Conservation (phyloP, 2,797 vertebrate species). For the Gymnoscopelus microlampas region DNA sequence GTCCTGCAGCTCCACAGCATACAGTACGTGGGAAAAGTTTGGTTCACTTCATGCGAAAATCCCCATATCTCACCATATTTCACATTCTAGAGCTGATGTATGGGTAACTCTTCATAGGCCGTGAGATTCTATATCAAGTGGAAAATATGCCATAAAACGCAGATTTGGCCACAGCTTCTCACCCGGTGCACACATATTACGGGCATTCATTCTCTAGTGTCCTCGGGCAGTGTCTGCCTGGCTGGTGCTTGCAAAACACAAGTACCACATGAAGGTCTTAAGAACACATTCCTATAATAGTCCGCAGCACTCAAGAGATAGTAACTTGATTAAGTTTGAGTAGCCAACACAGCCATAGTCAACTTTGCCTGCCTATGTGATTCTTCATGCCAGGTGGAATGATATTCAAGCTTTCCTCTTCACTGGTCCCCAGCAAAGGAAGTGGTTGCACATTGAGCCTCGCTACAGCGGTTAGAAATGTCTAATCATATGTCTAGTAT, state of each 20-base stretch:
- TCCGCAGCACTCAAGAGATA: constrained; percentile 21
- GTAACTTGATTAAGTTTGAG: constrained; percentile 50
- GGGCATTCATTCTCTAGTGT: constrained; percentile 34
- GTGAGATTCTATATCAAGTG: constrained; percentile 29
- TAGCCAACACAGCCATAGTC: constrained; percentile 45
- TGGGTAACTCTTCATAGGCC: constrained; percentile 18
- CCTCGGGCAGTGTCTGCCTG: constrained; percentile 28
- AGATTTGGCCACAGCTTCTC: constrained; percentile 28
- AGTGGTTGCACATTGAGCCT: too few species aligned
- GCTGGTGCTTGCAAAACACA: constrained; percentile 45
- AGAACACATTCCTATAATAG: constrained; percentile 29
- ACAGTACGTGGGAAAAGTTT: not conserved
- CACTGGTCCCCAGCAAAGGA: not conserved
- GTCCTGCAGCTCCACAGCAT: not conserved
- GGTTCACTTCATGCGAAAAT: not conserved
- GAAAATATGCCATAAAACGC: constrained; percentile 44
- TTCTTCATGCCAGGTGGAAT: constrained; percentile 26
- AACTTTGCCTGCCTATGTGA: constrained; percentile 39
- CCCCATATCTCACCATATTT: not conserved
- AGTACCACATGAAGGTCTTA: constrained; percentile 36
- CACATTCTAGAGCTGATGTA: constrained; percentile 5
- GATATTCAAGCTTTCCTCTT: constrained; percentile 22
- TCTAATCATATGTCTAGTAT: too few species aligned
- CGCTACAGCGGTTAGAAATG: constrained; percentile 15
- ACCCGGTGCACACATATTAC: constrained; percentile 34